Base-by-base conservation (phyloP, 2,888 invertebrate species). In the Autographa pulchrina region DNA sequence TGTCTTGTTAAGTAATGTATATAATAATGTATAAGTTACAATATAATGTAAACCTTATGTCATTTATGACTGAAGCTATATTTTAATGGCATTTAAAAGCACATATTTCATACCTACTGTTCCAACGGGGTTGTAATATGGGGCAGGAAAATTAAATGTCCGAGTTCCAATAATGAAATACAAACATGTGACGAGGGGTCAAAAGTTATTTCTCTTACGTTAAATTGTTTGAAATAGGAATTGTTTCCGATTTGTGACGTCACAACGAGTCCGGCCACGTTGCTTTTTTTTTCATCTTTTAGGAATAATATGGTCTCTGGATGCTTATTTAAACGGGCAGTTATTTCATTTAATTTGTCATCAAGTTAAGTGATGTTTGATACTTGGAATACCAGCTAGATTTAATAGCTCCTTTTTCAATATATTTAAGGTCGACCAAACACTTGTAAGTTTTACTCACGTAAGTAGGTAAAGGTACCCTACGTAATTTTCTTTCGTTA, bases 181-280 rank as follows among this genome's bases (percentile, higher is more conserved):
- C 70, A 72, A 82, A 81, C 79, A 76, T 74, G 79, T 84, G 82
- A 79, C 74, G 72, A 81, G 72, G 84, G 80, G 62, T 69, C 65
- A 68, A 77, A 81, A 74, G 75, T 81, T 83, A 77, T 83, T 78
- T 75, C 65, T 66, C 69, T 63, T 48, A 20, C 52, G 62, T 52
- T 72, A 71, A 75, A 75, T 73, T 75, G 71, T 73, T 78, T 72
- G 67, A 81, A 74, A 73, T 71, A 67, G 72, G 38, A 68, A 59
- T 64, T 62, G 76, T 68, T 58, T 8, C 59, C 73, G 63, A 52
- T 43, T 16, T 13, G 35, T 59, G 32, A 32, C 31, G 59, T 31
- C 32, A 16, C 16, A 16, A 6, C 16, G n/a, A 32, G 32, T n/a
- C 11, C 16, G 25, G 59, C 32, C 32, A 41, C 67, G 59, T 67